Conservation (phyloP, 2,888 invertebrate genomes). For the Scaptomyza polygonia region DNA sequence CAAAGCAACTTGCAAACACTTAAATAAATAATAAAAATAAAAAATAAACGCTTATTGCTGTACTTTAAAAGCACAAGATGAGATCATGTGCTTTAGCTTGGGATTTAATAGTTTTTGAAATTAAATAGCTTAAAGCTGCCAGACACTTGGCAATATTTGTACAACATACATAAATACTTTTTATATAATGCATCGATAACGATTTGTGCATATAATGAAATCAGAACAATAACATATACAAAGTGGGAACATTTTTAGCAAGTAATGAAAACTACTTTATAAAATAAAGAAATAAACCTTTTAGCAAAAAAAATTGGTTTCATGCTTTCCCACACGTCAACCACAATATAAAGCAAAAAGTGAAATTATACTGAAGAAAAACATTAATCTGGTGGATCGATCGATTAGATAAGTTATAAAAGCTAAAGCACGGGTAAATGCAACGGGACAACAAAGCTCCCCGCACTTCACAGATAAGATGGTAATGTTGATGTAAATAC, state of each 20-base stretch:
- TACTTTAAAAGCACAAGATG: conserved; percentile 36
- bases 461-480: conserved; percentile 48
- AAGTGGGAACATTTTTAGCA: conserved; percentile 35
- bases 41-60: conserved; percentile 19
- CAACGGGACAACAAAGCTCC: conserved; percentile 9
- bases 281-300: conserved; percentile 1
- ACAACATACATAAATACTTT: background rate
- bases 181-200: conserved; percentile 32
- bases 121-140: conserved; percentile 48
- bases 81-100: conserved; percentile 60
- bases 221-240: conserved; percentile 40
- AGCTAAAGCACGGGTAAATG: conserved; percentile 19
- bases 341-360: conserved; percentile 42
- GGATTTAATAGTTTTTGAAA: conserved; percentile 55
- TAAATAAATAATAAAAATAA: background rate
- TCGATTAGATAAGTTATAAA: conserved; percentile 62
- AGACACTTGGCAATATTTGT: conserved; percentile 3
- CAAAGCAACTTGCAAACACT: background rate
- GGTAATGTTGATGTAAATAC: background rate
- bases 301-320: conserved; percentile 21
- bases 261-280: conserved; percentile 13
- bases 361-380: conserved; percentile 37
- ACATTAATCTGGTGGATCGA: conserved; percentile 41
- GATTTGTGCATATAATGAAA: conserved; percentile 50
- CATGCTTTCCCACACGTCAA: conserved; percentile 66